Evolutionary conservation across 1,140 invertebrate genomes (phyloP).

Genomic region (Bombus cullumanus): DNA sequence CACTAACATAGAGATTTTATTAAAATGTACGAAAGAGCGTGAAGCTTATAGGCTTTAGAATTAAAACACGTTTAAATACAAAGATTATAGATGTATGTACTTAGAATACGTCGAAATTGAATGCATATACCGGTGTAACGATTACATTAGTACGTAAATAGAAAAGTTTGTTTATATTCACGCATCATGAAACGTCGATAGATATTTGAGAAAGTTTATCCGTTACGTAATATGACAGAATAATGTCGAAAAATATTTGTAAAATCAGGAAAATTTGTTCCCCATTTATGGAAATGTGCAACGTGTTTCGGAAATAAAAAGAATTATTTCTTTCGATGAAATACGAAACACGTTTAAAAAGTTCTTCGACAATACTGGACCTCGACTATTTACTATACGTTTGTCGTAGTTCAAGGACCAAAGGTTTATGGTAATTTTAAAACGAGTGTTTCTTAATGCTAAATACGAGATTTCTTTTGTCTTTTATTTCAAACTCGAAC

Average conservation of each 20-base stretch:
- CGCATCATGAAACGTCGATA: no score
- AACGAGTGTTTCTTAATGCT: neutral
- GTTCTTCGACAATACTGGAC: neutral
- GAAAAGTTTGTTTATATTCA: neutral
- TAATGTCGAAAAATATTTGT: neutral
- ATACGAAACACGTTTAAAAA: neutral
- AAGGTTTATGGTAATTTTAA: neutral
- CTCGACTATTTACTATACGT: neutral
- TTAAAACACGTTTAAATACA: constrained; percentile 1
- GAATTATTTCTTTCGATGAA: neutral
- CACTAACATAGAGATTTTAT: constrained; percentile 14
- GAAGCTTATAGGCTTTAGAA: constrained; percentile 19
- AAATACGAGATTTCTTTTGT: neutral
- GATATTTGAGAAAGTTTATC: neutral
- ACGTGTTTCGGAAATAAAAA: neutral
- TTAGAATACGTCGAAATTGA: neutral
- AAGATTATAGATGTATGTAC: neutral
- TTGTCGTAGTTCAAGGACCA: neutral
- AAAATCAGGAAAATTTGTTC: neutral
- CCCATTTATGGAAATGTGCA: neutral
- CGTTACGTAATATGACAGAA: neutral
- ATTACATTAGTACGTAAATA: neutral
- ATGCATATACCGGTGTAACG: neutral
- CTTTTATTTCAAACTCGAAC: neutral
- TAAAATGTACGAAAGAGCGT: neutral